Evolutionary conservation across 2,888 invertebrate species (phyloP).

Genomic region (Morpho helenor): DNA sequence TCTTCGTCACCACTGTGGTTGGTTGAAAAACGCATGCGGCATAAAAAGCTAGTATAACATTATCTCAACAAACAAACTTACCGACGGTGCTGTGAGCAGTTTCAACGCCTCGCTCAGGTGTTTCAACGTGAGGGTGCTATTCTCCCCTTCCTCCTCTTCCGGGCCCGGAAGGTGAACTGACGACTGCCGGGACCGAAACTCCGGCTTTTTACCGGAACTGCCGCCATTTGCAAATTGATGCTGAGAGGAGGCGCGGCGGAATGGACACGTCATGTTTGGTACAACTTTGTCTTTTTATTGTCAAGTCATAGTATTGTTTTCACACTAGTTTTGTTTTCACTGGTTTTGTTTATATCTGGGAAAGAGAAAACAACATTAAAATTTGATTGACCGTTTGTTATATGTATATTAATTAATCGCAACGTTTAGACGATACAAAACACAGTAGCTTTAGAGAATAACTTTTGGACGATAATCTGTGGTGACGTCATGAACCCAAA

Average conservation of each 20-base stretch:
- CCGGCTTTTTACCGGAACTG: conserved; percentile 58
- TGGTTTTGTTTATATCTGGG: conserved; percentile 13
- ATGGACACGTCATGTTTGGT: conserved; percentile 75
- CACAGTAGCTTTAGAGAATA: too few relatives aligned
- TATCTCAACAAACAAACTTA: conserved; percentile 61
- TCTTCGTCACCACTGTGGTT: too few relatives aligned
- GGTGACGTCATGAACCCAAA: too few relatives aligned
- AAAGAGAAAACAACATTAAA: conserved; percentile 15
- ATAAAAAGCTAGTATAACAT: background rate
- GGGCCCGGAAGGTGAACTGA: conserved; percentile 82
- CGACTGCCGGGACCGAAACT: conserved; percentile 80
- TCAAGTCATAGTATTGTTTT: conserved; percentile 29
- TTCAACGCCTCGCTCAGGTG: conserved; percentile 90
- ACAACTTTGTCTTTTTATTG: conserved; percentile 17
- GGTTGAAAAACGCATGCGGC: too few relatives aligned
- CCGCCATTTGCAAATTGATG: conserved; percentile 74
- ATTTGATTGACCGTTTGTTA: background rate
- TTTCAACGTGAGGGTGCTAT: conserved; percentile 85
- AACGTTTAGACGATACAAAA: too few relatives aligned
- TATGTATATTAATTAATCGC: too few relatives aligned
- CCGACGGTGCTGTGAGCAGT: conserved; percentile 89
- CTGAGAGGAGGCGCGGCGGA: conserved; percentile 76
- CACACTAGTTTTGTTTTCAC: conserved; percentile 5
- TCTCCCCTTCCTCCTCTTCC: conserved; percentile 81
- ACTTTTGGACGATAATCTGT: too few relatives aligned